Conservation (phyloP, 2,797 vertebrate genomes). For the Falco cherrug region DNA sequence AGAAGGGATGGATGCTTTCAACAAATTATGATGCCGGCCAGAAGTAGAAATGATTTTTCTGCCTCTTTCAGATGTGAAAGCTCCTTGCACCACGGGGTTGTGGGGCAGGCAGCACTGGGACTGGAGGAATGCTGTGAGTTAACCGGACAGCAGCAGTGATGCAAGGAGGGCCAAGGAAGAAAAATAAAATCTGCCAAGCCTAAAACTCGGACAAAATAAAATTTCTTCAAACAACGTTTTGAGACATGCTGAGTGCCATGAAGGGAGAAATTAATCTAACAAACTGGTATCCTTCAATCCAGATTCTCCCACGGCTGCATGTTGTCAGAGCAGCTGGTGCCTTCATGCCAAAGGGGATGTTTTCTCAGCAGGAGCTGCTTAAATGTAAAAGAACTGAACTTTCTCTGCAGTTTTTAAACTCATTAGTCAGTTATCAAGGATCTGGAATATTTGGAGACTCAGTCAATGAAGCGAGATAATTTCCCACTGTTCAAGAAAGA, state of each 20-base stretch:
- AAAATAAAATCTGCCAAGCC: not conserved
- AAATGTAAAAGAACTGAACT: not conserved
- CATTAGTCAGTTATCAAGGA: conserved; percentile 1
- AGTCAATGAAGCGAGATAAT: not conserved
- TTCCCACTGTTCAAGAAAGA: not conserved
- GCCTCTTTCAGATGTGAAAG: not conserved
- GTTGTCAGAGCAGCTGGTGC: conserved; percentile 1
- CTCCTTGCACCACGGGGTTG: not conserved
- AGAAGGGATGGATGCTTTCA: not conserved
- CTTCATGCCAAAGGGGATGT: not conserved
- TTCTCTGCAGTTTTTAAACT: not conserved
- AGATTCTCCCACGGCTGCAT: not conserved
- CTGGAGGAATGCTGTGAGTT: not conserved
- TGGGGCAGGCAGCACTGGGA: not conserved
- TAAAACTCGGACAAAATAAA: not conserved
- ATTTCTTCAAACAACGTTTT: not conserved
- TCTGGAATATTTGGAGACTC: not conserved
- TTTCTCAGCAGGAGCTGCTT: conserved; percentile 5
- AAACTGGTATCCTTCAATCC: not conserved
- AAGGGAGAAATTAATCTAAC: not conserved
- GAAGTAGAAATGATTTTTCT: not conserved
- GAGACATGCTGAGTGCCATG: not conserved
- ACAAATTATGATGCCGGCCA: not conserved
- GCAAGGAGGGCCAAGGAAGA: not conserved
- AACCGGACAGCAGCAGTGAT: not conserved